Evolutionary conservation across 1,140 invertebrate species (phyloP).

Genomic region (Drosophila parabipectinata): DNA sequence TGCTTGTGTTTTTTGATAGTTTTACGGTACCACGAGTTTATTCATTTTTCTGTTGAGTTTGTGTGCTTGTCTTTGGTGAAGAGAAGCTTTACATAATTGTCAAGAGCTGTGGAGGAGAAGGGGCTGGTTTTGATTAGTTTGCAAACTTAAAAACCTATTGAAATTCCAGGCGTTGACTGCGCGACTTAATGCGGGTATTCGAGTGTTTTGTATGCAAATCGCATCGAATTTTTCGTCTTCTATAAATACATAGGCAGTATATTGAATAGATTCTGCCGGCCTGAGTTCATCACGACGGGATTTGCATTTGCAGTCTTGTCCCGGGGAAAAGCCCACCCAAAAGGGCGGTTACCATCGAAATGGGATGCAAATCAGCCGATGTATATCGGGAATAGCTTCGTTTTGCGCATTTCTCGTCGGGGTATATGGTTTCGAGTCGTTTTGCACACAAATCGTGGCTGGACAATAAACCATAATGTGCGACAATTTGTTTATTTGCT

Average conservation of each 20-base stretch:
- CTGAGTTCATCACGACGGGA: slow-evolving; percentile 45
- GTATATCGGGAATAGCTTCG: slow-evolving; percentile 24
- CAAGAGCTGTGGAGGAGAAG: slow-evolving; percentile 48
- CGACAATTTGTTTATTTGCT: slow-evolving; percentile 81
- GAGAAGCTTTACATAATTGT: slow-evolving; percentile 72
- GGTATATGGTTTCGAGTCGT: slow-evolving; percentile 7
- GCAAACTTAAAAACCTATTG: slow-evolving; percentile 49
- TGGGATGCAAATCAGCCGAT: slow-evolving; percentile 28
- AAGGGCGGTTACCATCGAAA: slow-evolving; percentile 22
- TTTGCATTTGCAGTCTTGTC: slow-evolving; percentile 37
- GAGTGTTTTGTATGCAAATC: slow-evolving; percentile 76
- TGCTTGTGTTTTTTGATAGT: slow-evolving; percentile 32
- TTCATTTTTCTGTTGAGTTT: slow-evolving; percentile 71
- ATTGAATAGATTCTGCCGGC: slow-evolving; percentile 24
- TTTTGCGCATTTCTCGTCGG: slow-evolving; percentile 32
- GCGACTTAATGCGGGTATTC: slow-evolving; percentile 11
- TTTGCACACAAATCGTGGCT: slow-evolving; percentile 32
- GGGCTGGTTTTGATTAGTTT: slow-evolving; percentile 58
- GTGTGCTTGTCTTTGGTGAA: slow-evolving; percentile 38
- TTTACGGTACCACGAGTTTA: slow-evolving; percentile 81
- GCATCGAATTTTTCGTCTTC: slow-evolving; percentile 39
- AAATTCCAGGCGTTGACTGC: slow-evolving; percentile 45
- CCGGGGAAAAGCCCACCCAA: slow-evolving; percentile 47
- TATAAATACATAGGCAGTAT: slow-evolving; percentile 33
- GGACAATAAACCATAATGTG: slow-evolving; percentile 58